Evolutionary conservation across 2,797 vertebrate species (phyloP).

Genomic region (Hipposideros larvatus): DNA sequence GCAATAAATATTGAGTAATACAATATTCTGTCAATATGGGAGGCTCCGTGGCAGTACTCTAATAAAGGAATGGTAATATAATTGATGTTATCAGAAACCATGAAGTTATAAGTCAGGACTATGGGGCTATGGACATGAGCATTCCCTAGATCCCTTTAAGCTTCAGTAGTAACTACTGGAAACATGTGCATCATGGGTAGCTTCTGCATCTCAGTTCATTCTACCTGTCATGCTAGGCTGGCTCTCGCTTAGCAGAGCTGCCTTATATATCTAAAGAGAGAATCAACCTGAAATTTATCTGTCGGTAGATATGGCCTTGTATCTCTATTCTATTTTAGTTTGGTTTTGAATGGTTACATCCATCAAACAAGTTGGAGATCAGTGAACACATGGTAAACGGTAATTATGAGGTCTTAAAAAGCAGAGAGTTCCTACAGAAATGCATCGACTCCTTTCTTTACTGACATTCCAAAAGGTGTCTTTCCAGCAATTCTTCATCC

Average conservation of each 20-base stretch:
- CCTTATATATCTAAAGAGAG: background rate
- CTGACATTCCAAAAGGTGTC: background rate
- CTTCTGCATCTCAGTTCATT: background rate
- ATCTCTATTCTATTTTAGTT: background rate
- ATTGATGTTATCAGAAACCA: background rate
- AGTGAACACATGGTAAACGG: background rate
- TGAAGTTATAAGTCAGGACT: background rate
- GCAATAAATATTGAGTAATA: constrained; percentile 13
- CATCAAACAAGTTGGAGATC: background rate
- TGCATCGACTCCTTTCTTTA: background rate
- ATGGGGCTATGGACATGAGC: background rate
- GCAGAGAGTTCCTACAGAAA: background rate
- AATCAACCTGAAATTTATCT: background rate
- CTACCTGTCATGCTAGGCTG: background rate
- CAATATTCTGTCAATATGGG: background rate
- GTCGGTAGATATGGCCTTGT: background rate
- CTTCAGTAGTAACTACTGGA: background rate
- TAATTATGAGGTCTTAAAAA: background rate
- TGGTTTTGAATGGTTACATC: background rate
- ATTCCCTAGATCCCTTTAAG: background rate
- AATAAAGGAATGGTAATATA: constrained; percentile 1
- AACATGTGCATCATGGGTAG: too few species aligned
- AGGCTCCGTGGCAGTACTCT: background rate
- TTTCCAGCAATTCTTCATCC: background rate
- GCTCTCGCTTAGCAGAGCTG: background rate